Evolutionary conservation across 1,140 invertebrate genomes (phyloP).

Genomic region (Orchestia grillus): DNA sequence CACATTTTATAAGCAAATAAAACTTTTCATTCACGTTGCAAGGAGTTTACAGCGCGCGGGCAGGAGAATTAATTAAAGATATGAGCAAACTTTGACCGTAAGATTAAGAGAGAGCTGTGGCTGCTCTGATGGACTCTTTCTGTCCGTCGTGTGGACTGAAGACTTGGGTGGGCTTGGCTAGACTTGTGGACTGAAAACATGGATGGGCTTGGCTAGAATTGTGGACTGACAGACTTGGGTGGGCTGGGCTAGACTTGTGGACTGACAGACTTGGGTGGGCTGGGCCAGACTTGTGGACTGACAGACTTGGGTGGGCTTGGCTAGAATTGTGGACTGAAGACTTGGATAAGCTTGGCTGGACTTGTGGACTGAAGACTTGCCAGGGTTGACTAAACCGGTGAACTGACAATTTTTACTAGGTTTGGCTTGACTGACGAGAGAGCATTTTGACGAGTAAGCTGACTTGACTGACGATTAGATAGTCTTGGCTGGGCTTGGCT

Average conservation of each 20-base stretch:
- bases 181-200: neutral
- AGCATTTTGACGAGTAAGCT: neutral
- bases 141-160: neutral
- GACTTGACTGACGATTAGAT: neutral
- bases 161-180: neutral
- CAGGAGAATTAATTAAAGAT: constrained; percentile 53
- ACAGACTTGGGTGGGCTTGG: neutral
- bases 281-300: neutral
- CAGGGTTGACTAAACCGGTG: neutral
- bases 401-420: neutral
- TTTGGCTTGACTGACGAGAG: neutral
- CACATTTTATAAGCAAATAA: constrained; percentile 51
- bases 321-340: neutral
- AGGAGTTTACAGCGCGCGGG: constrained; percentile 14
- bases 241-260: neutral
- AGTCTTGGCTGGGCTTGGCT: neutral
- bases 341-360: neutral
- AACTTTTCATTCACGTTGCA: constrained; percentile 47
- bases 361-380: neutral
- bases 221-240: neutral
- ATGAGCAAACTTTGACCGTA: constrained; percentile 51
- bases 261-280: neutral
- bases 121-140: constrained; percentile 23
- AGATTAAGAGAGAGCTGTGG: constrained; percentile 29
- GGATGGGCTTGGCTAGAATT: neutral